These are phyloP conservation scores for Heliconius hewitsoni DNA, from an alignment of 1,140 invertebrate species.

Conservation along the genomic window DNA sequence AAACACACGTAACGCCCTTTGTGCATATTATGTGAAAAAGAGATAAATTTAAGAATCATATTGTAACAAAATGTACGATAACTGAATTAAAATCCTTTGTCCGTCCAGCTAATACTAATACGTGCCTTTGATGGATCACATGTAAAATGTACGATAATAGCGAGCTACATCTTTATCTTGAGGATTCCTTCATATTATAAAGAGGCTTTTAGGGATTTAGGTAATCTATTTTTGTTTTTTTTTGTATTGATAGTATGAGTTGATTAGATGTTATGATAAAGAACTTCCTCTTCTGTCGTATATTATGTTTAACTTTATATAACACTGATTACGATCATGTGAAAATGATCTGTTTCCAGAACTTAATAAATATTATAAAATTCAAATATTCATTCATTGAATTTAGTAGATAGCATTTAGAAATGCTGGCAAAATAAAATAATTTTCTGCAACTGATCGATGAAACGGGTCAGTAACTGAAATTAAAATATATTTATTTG, in stretches of 20 bases:
- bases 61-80: constrained; percentile 62
- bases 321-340: no score
- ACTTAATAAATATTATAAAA: no score
- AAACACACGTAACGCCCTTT: constrained; percentile 59
- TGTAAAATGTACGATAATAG: constrained; percentile 23
- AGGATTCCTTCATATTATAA: constrained; percentile 34
- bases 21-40: constrained; percentile 64
- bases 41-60: constrained; percentile 61
- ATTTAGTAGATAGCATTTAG: no score
- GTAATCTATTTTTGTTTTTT: constrained; percentile 29
- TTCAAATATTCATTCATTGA: no score
- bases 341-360: no score
- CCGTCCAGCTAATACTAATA: constrained; percentile 57
- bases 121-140: constrained; percentile 60
- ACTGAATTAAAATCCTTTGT: constrained; percentile 74
- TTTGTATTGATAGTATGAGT: constrained; percentile 27
- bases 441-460: no score
- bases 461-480: no score
- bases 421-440: no score
- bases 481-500: no score
- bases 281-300: background rate
- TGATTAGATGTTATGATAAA: constrained; percentile 14
- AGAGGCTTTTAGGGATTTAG: constrained; percentile 35
- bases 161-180: constrained; percentile 32
- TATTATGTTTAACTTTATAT: no score